These are phyloP conservation scores for Synergus itoensis DNA, from an alignment of 2,888 invertebrate genomes.

Conservation along the genomic window DNA sequence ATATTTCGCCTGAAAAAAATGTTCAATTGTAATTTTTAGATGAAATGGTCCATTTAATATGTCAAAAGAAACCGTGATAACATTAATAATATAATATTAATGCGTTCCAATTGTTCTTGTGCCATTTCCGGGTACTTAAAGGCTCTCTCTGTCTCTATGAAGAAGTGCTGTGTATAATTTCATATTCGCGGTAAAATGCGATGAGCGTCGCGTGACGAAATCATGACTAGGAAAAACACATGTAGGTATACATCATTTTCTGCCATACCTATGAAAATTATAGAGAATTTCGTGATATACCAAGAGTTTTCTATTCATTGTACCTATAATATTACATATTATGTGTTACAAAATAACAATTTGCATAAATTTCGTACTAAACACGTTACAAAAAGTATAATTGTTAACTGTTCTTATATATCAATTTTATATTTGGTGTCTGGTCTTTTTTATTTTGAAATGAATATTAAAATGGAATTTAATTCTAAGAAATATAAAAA, in stretches of 20 bases:
- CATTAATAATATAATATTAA: not conserved
- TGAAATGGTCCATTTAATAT: not conserved
- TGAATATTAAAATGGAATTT: not conserved
- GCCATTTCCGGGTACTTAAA: not conserved
- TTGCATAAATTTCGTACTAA: not conserved
- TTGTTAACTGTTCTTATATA: no score
- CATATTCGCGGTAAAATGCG: not conserved
- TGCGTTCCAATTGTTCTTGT: not conserved
- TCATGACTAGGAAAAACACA: not conserved
- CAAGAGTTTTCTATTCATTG: not conserved
- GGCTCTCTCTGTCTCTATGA: not conserved
- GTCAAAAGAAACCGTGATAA: not conserved
- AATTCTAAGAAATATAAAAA: not conserved
- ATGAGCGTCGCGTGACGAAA: conserved; percentile 9
- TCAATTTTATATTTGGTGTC: no score
- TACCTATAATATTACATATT: not conserved
- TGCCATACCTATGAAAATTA: not conserved
- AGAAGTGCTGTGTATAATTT: not conserved
- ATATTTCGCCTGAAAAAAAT: no score
- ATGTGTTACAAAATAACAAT: not conserved
- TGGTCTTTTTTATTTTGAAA: no score
- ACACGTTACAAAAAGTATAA: no score
- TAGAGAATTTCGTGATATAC: not conserved
- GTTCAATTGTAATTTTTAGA: no score
- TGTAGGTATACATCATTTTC: not conserved